These are phyloP conservation scores for Psittacula cyanocephala DNA, from an alignment of 2,113 vertebrate species.

Conservation along the genomic window DNA sequence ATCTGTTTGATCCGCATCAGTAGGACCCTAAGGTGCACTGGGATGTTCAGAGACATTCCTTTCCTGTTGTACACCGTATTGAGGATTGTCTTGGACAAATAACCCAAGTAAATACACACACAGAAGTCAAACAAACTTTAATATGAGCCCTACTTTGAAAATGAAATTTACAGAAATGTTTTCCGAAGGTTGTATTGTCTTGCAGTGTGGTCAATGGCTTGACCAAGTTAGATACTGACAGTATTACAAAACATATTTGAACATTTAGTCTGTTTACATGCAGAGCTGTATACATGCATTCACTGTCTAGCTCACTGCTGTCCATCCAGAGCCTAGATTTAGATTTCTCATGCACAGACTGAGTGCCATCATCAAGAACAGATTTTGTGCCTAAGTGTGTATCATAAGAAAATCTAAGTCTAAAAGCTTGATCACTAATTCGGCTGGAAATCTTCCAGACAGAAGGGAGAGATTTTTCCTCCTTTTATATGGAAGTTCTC, in stretches of 20 bases:
- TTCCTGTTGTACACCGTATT: not conserved
- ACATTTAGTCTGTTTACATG: rapidly evolving
- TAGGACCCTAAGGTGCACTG: not conserved
- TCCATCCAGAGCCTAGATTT: not conserved
- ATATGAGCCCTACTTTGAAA: not conserved
- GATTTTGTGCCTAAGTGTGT: not conserved
- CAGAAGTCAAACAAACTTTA: not conserved
- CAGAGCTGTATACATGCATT: not conserved
- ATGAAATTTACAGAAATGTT: not conserved
- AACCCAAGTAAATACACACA: not conserved
- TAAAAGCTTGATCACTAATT: not conserved
- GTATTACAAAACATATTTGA: not conserved
- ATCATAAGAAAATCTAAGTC: not conserved
- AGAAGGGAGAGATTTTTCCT: not conserved
- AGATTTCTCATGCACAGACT: not conserved
- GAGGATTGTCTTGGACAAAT: not conserved
- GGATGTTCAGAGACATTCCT: not conserved
- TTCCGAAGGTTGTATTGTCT: not conserved
- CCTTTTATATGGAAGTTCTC: not conserved
- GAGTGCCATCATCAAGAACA: not conserved
- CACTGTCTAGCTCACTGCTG: not conserved
- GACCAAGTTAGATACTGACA: not conserved
- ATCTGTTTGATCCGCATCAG: not conserved
- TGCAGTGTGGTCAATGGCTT: not conserved
- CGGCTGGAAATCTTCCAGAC: not conserved